Conservation (phyloP, 2,888 invertebrate species). For the Rhyacophila evoluta region DNA sequence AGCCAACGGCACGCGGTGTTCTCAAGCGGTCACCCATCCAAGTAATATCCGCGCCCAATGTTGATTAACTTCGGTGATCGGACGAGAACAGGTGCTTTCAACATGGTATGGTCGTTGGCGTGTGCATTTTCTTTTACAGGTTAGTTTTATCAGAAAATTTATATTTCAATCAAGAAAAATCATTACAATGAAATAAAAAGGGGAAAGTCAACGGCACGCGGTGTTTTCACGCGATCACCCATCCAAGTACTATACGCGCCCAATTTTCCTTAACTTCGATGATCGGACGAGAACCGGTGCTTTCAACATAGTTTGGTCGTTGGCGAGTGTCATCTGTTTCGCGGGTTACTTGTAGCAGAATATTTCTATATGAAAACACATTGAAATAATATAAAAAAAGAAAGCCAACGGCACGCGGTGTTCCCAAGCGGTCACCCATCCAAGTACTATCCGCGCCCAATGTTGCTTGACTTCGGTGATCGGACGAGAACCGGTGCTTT, state of each 20-base stretch:
- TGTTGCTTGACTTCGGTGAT: slow-evolving; percentile 57
- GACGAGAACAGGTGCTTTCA: slow-evolving; percentile 56
- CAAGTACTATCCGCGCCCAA: slow-evolving; percentile 54
- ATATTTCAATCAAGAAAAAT: no score
- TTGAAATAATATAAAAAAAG: no score
- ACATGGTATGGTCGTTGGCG: slow-evolving; percentile 53
- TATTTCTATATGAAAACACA: no score
- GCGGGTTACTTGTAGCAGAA: no score
- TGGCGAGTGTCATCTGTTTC: no score
- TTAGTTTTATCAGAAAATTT: no score
- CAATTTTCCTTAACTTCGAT: slow-evolving; percentile 52
- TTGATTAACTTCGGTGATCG: slow-evolving; percentile 57
- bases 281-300: slow-evolving; percentile 53
- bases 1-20: slow-evolving; percentile 53
- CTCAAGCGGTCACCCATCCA: slow-evolving; percentile 54
- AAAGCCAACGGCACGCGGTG: slow-evolving; percentile 51
- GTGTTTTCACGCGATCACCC: slow-evolving; percentile 53
- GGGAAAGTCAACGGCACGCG: slow-evolving; percentile 45
- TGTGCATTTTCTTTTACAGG: no score
- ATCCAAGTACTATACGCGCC: slow-evolving; percentile 53
- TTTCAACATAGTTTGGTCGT: slow-evolving; percentile 50
- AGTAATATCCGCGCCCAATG: slow-evolving; percentile 54
- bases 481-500: slow-evolving; percentile 56
- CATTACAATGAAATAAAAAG: no score
- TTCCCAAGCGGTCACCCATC: slow-evolving; percentile 54